Evolutionary conservation across 2,888 invertebrate species (phyloP).

Genomic region (Cantharis lateralis): DNA sequence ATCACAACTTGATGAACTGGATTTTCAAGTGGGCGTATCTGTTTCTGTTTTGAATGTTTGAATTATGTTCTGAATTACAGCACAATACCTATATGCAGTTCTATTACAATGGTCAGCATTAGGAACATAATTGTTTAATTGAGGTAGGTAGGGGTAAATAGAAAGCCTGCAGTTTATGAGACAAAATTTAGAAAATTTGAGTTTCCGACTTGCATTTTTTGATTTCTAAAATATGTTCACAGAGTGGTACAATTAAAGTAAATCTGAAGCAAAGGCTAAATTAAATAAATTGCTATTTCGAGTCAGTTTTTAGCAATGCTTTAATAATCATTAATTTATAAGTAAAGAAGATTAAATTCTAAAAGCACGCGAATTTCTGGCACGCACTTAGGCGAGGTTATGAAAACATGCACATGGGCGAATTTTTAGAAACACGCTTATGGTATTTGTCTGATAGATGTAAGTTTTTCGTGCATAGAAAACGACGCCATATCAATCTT

Average conservation of each 20-base stretch:
- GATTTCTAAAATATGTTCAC: not conserved
- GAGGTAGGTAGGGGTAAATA: not conserved
- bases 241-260: conserved; percentile 18
- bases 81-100: not conserved
- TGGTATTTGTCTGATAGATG: conserved; percentile 41
- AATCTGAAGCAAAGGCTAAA: conserved; percentile 28
- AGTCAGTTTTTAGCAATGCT: conserved; percentile 29
- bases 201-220: too few species aligned
- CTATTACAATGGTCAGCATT: not conserved
- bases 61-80: not conserved
- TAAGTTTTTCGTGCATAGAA: conserved; percentile 42
- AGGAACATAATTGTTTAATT: not conserved
- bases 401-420: conserved; percentile 27
- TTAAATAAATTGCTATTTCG: conserved; percentile 36
- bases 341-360: conserved; percentile 36
- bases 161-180: not conserved
- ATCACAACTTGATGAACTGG: not conserved
- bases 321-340: conserved; percentile 29
- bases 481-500: conserved; percentile 47
- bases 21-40: not conserved
- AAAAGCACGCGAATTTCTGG: conserved; percentile 30
- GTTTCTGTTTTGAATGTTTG: not conserved
- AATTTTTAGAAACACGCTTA: conserved; percentile 36
- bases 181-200: too few species aligned
- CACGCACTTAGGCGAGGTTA: conserved; percentile 24